phyloP scores from a whole-genome alignment of 1,140 invertebrate genomes.

The Armadillidium nasatum region DNA sequence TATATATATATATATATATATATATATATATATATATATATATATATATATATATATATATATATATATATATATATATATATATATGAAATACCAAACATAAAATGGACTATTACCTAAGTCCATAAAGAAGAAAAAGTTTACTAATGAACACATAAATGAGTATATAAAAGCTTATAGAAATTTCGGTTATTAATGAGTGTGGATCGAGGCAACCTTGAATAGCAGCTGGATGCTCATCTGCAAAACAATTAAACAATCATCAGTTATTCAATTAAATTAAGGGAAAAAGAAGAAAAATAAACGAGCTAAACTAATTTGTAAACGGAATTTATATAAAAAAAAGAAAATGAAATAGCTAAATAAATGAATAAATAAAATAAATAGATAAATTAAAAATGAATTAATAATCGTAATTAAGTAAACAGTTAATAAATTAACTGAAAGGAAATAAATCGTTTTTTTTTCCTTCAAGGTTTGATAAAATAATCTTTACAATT shows the following conservation, averaged over 20 bases:
- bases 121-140: background rate
- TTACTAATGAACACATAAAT: background rate
- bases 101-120: background rate
- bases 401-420: too few species aligned
- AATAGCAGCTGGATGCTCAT: background rate
- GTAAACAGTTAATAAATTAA: too few species aligned
- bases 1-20: slow-evolving; percentile 6
- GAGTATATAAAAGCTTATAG: background rate
- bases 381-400: too few species aligned
- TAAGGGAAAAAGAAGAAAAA: too few species aligned
- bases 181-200: background rate
- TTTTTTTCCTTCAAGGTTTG: too few species aligned
- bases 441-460: too few species aligned
- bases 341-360: too few species aligned
- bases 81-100: too few species aligned
- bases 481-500: background rate
- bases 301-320: too few species aligned
- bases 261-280: too few species aligned
- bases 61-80: slow-evolving; percentile 6
- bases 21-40: slow-evolving; percentile 6
- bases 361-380: too few species aligned
- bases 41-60: slow-evolving; percentile 6
- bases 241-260: background rate
- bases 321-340: too few species aligned
- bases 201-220: background rate